Evolutionary conservation across 2,797 vertebrate genomes (phyloP), one percentile per base, ranked within the genome.

Genomic region (Paratrypauchen microcephalus): DNA sequence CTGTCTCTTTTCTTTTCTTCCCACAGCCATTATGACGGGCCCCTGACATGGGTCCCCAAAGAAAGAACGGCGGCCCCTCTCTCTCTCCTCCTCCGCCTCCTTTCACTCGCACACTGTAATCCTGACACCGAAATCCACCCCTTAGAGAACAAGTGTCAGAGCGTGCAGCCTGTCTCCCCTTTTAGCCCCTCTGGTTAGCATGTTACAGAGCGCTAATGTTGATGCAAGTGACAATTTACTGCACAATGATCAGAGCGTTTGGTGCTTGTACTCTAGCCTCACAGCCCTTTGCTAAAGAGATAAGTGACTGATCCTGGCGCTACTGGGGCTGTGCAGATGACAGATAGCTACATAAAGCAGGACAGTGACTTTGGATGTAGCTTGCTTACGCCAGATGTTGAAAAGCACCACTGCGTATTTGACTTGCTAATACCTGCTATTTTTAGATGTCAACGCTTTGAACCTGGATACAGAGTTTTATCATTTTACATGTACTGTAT

Each of bases 151-250:
- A 85, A 87, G 86, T 86, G 82, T 90, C 87, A 86, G 79, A 81
- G 80, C 65, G 69, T 52, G 76, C 74, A 84, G 80, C 83, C 73
- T 15, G 28, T 70, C 8, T 59, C 72, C 68, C 66, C 58, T 60
- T n/a, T 54, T 16, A 39, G 69, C 64, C 77, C 75, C 83, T 79
- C 79, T 80, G 81, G 84, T 88, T 86, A 81, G 79, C 80, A 83
- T 83, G 83, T 84, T 84, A 52, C 70, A 79, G 68, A 75, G 82
- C 71, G 78, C 82, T 88, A 83, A 88, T 85, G 83, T 83, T 86
- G 87, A 90, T 88, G 77, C 87, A 87, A 77, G 84, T 82, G 86
- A 88, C 85, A 79, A 88, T 88, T 89, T 86, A 87, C 72, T 71
- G 75, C 76, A 75, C 82, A 85, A 69, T 83, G 86, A 90, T 85